These are phyloP conservation scores for Lepus timidus DNA, from an alignment of 2,113 vertebrate genomes.

Conservation along the genomic window DNA sequence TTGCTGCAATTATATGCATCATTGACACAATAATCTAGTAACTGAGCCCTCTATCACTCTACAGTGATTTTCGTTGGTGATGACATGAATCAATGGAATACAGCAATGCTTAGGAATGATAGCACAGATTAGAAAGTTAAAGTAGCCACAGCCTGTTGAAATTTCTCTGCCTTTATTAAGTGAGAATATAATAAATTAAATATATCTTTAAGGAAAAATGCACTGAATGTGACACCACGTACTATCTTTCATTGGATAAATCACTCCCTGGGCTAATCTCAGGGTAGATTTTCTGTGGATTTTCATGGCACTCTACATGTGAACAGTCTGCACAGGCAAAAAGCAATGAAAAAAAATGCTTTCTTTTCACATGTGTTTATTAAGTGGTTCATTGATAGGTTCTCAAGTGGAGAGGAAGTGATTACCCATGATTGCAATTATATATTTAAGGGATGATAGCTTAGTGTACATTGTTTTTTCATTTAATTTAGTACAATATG, in stretches of 20 bases:
- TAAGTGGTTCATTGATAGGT: not conserved
- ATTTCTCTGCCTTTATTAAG: not conserved
- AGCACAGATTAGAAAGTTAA: not conserved
- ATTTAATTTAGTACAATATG: not conserved
- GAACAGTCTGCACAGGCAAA: not conserved
- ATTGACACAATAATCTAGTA: not conserved
- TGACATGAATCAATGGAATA: not conserved
- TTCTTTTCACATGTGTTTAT: constrained; percentile 2
- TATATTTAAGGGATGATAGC: not conserved
- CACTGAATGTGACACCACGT: not conserved
- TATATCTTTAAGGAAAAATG: not conserved
- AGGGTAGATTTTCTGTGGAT: not conserved
- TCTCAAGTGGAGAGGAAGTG: not conserved
- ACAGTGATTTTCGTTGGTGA: not conserved
- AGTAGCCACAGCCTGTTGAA: not conserved
- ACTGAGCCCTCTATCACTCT: not conserved
- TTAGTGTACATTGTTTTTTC: not conserved
- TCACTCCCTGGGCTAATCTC: not conserved
- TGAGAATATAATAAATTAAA: not conserved
- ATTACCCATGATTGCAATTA: not conserved
- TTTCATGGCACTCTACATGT: not conserved
- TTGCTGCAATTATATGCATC: not conserved
- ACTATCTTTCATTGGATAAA: not conserved
- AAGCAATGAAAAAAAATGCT: not conserved
- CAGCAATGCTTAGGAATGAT: not conserved